Percentiles rank a stretch among this genome's conserved stretches.
phyloP scores from a whole-genome alignment of 1,140 invertebrate species.

The Lethocerus indicus region DNA sequence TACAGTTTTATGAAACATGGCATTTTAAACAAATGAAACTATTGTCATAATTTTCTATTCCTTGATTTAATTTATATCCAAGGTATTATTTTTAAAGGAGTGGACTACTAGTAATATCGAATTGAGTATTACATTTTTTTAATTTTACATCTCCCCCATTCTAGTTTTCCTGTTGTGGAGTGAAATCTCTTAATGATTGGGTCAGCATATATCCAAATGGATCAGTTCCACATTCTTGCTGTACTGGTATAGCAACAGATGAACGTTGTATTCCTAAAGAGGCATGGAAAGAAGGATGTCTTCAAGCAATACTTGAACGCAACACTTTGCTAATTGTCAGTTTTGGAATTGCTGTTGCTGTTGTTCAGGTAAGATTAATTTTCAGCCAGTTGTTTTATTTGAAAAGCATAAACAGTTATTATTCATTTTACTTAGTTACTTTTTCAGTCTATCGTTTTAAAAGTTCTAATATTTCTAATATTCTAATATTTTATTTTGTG shows the following conservation, averaged over 20 bases:
- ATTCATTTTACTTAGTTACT: too few species aligned
- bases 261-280: slow-evolving; percentile 33
- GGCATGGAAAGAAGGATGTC: slow-evolving; percentile 38
- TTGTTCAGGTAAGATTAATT: slow-evolving; percentile 42
- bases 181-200: slow-evolving; percentile 51
- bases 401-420: too few species aligned
- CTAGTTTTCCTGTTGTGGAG: slow-evolving; percentile 47
- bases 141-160: background rate
- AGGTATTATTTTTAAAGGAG: background rate
- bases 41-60: background rate
- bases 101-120: background rate
- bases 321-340: slow-evolving; percentile 54
- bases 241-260: slow-evolving; percentile 33
- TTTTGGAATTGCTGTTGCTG: slow-evolving; percentile 58
- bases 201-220: slow-evolving; percentile 29
- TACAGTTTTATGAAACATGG: too few species aligned
- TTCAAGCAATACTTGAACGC: slow-evolving; percentile 43
- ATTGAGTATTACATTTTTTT: background rate
- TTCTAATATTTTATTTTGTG: too few species aligned
- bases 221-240: slow-evolving; percentile 48
- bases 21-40: background rate
- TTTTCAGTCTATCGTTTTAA: too few species aligned
- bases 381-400: too few species aligned
- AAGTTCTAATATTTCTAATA: too few species aligned
- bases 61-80: background rate